Conservation (phyloP, 2,888 invertebrate genomes). For the Parelbella ahira region DNA sequence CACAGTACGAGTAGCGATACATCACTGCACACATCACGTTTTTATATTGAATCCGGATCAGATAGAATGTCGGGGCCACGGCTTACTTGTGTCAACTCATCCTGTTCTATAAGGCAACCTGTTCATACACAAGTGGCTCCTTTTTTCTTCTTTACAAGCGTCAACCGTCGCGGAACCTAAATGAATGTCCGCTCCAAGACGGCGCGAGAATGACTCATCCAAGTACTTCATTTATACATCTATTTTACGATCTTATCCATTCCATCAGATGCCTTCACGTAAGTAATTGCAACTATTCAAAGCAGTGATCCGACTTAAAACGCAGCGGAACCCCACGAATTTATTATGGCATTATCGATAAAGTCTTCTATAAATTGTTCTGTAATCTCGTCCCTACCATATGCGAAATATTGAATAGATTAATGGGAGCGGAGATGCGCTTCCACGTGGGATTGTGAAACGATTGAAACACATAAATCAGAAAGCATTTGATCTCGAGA, state of each 20-base stretch:
- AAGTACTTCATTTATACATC: slow-evolving; percentile 9
- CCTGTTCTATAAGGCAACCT: slow-evolving; percentile 27
- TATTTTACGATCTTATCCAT: slow-evolving; percentile 22
- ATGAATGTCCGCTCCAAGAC: slow-evolving; percentile 9
- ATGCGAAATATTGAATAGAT: slow-evolving; percentile 30
- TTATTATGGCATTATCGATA: slow-evolving; percentile 37
- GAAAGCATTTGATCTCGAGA: slow-evolving; percentile 31
- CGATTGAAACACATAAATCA: slow-evolving; percentile 34
- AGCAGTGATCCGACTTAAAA: slow-evolving; percentile 20
- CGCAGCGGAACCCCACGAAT: slow-evolving; percentile 27
- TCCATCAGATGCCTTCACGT: slow-evolving; percentile 28
- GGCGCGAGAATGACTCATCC: slow-evolving; percentile 10
- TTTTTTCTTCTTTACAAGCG: slow-evolving; percentile 18
- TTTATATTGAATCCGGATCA: slow-evolving; percentile 27
- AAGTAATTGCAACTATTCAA: slow-evolving; percentile 28
- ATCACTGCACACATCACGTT: slow-evolving; percentile 5
- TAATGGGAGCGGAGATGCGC: slow-evolving; percentile 12
- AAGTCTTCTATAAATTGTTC: slow-evolving; percentile 37
- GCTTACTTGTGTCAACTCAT: slow-evolving; percentile 26
- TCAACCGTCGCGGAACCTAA: slow-evolving; percentile 16
- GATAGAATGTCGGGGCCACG: slow-evolving; percentile 22
- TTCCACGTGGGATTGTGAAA: slow-evolving; percentile 18
- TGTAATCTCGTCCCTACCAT: slow-evolving; percentile 31
- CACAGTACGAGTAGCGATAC: slow-evolving; percentile 2
- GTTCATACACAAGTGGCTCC: slow-evolving; percentile 19